Conservation (phyloP, 2,113 vertebrate species). For the Upupa epops region DNA sequence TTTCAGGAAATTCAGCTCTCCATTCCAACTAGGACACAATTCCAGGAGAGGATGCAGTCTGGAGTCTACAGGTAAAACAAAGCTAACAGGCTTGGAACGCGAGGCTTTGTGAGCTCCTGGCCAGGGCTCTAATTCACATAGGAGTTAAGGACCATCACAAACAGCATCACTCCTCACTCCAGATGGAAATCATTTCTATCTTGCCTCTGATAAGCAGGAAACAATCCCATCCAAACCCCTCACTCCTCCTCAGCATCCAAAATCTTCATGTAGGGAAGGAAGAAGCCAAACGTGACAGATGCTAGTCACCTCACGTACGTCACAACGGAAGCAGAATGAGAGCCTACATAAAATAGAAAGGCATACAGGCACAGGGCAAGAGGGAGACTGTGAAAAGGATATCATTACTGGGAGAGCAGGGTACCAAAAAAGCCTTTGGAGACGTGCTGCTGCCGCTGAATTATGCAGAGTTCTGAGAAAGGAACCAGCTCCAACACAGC, state of each 20-base stretch:
- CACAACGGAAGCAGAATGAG: background rate
- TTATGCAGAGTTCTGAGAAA: conserved; percentile 33
- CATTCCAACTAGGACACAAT: background rate
- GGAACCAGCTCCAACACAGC: background rate
- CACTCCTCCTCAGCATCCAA: background rate
- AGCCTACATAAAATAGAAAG: background rate
- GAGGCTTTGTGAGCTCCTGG: background rate
- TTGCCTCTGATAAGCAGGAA: background rate
- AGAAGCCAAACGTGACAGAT: background rate
- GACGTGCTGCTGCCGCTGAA: conserved; percentile 10
- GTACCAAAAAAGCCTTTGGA: conserved; percentile 6
- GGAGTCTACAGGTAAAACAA: background rate
- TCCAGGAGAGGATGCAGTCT: background rate
- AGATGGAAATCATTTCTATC: background rate
- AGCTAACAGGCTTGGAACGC: background rate
- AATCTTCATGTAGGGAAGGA: background rate
- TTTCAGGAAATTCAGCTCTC: background rate
- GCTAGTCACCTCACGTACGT: background rate
- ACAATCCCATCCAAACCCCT: background rate
- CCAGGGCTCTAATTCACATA: background rate
- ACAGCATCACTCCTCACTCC: background rate
- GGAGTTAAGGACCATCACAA: background rate
- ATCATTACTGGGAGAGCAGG: conserved; percentile 6
- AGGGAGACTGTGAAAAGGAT: background rate
- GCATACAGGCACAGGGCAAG: background rate